Base-by-base conservation (phyloP, 2,113 vertebrate genomes). In the Zeus faber region DNA sequence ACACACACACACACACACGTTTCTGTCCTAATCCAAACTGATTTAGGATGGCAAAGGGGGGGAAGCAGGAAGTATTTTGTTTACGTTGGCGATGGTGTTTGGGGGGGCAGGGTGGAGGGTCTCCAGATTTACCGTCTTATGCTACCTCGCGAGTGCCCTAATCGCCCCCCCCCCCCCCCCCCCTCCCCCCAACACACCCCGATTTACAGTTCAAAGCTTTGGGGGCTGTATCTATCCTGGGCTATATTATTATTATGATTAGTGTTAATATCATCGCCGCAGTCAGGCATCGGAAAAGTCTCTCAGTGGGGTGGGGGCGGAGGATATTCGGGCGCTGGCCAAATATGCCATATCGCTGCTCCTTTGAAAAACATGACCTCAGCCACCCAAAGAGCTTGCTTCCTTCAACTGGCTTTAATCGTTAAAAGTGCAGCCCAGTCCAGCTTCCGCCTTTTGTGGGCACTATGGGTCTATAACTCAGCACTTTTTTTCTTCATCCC, bases 161-260 rank as follows among this genome's bases (percentile, higher is more conserved):
- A 87, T 85, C 82, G 65, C 70, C 68, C 67, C 80, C 68, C 77
- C 65, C 80, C 68, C 77, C 65, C 70, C 68, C 70, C 64, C 85
- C 73, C 33, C 33, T 1, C 33, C 33, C 8, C 85, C 73, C 70
- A 79, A 77, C 76, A 73, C 81, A 84, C 70, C 78, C 23, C 77
- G 79, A 80, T 84, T 88, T 87, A 82, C 81, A 84, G 88, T 89
- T 89, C 85, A 89, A 90, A 88, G 87, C 81, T 39, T 60, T 67
- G 40, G 54, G 71, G 80, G 53, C 80, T 76, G 44, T 79, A 76
- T 83, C 72, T 81, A 80, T 87, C 52, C 63, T 72, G 45, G 61
- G 72, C 67, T 79, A 83, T 85, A 81, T 87, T 83, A 84, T 65
- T 85, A 81, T 87, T 83, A 84, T 65, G 83, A 86, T 87, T 85